Percentiles rank a stretch among this genome's conserved stretches.
phyloP scores from a whole-genome alignment of 2,888 invertebrate species.

The Dynastes maya region DNA sequence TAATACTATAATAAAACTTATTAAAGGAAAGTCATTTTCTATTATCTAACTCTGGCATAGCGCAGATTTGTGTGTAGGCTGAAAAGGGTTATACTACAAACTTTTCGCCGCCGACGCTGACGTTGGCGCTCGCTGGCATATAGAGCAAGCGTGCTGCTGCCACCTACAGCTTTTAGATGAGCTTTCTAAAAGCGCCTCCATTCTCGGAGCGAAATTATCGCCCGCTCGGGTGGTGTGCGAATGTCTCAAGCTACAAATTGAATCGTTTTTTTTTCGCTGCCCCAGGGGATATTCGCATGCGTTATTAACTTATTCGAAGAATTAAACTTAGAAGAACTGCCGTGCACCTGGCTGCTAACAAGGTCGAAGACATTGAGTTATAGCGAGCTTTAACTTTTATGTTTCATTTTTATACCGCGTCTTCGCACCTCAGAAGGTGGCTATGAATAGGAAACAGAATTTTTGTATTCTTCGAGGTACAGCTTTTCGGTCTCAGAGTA shows the following conservation, averaged over 20 bases:
- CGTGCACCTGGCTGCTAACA: conserved; percentile 9
- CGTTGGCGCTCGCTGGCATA: neutral
- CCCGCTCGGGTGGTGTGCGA: conserved; percentile 21
- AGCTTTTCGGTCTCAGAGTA: too few relatives aligned
- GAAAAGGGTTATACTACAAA: conserved; percentile 39
- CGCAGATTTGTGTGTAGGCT: conserved; percentile 2
- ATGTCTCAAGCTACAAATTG: conserved; percentile 43
- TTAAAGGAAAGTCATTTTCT: conserved; percentile 33
- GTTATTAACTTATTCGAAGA: conserved; percentile 43
- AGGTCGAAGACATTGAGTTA: conserved; percentile 10
- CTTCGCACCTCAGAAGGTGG: neutral
- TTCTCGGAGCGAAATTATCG: conserved; percentile 35
- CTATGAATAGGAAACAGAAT: too few relatives aligned
- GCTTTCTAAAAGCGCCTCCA: conserved; percentile 32
- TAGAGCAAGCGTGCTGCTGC: neutral
- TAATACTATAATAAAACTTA: conserved; percentile 16
- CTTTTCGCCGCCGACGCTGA: conserved; percentile 16
- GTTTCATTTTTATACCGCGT: neutral
- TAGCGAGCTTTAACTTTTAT: neutral
- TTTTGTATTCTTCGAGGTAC: too few relatives aligned
- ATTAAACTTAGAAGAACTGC: conserved; percentile 38
- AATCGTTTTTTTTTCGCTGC: conserved; percentile 32
- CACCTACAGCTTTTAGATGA: conserved; percentile 23
- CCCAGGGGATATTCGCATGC: conserved; percentile 38
- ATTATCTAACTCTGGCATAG: conserved; percentile 7